Conservation (phyloP, 2,113 vertebrate species). For the Nanorana parkeri region DNA sequence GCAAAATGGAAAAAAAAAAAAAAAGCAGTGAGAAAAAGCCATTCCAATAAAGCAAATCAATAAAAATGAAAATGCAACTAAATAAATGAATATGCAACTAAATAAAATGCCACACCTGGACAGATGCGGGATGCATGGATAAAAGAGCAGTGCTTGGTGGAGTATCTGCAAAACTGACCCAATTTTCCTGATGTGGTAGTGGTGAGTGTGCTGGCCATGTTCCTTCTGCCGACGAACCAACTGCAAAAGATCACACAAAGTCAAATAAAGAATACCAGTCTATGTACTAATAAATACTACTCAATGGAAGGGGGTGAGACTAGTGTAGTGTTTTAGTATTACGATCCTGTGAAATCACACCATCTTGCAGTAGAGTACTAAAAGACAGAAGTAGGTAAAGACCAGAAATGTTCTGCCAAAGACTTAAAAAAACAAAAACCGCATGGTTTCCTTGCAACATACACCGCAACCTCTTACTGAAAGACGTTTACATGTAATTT, state of each 20-base stretch:
- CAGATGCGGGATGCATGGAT: conserved; percentile 93
- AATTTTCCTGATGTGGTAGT: conserved; percentile 94
- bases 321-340: background rate
- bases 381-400: too few species aligned
- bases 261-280: background rate
- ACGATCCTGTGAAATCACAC: background rate
- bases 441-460: too few species aligned
- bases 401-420: too few species aligned
- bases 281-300: too few species aligned
- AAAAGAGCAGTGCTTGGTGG: conserved; percentile 95
- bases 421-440: too few species aligned
- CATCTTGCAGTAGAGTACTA: background rate
- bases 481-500: too few species aligned
- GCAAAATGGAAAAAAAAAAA: background rate
- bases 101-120: conserved; percentile 92
- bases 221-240: conserved; percentile 81
- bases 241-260: conserved; percentile 61
- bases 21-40: conserved; percentile 6
- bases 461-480: too few species aligned
- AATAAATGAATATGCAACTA: conserved; percentile 77
- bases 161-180: conserved; percentile 99
- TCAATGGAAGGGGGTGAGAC: too few species aligned
- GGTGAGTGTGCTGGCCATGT: conserved; percentile 94
- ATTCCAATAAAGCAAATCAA: conserved; percentile 77
- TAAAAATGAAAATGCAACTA: background rate